These are phyloP conservation scores for Passerina amoena DNA, from an alignment of 2,113 vertebrate genomes.

Conservation along the genomic window DNA sequence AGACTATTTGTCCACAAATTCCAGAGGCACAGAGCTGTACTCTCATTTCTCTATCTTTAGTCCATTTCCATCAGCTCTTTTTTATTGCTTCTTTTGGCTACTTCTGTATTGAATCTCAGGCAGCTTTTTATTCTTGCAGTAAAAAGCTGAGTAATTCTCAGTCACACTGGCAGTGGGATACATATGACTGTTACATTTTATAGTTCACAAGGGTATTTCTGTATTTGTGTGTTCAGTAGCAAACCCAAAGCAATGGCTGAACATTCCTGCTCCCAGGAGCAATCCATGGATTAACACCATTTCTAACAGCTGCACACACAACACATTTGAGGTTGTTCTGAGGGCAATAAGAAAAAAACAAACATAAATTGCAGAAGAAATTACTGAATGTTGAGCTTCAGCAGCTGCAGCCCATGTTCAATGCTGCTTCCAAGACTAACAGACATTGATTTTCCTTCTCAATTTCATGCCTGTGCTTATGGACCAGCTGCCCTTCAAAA, in stretches of 20 bases:
- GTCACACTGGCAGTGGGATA: not conserved
- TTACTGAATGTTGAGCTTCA: not conserved
- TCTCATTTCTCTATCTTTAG: not conserved
- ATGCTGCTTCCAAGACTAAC: not conserved
- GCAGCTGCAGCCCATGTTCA: not conserved
- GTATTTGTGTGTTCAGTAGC: not conserved
- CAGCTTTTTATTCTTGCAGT: not conserved
- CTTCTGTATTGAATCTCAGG: not conserved
- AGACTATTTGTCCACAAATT: not conserved
- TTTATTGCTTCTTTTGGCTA: not conserved
- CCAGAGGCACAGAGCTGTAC: not conserved
- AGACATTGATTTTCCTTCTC: not conserved
- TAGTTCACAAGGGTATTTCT: not conserved
- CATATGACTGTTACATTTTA: not conserved
- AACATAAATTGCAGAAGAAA: not conserved
- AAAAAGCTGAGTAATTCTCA: not conserved
- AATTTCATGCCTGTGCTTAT: not conserved
- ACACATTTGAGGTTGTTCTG: not conserved
- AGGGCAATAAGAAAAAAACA: not conserved
- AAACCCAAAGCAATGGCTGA: not conserved
- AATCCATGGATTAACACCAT: not conserved
- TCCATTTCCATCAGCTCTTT: not conserved
- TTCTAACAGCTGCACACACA: not conserved
- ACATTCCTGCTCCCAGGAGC: not conserved
- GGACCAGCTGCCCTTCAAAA: not conserved